Percentiles rank a stretch among this genome's conserved stretches.
Evolutionary conservation across 2,888 invertebrate species (phyloP).

Genomic region (Callosobruchus maculatus): DNA sequence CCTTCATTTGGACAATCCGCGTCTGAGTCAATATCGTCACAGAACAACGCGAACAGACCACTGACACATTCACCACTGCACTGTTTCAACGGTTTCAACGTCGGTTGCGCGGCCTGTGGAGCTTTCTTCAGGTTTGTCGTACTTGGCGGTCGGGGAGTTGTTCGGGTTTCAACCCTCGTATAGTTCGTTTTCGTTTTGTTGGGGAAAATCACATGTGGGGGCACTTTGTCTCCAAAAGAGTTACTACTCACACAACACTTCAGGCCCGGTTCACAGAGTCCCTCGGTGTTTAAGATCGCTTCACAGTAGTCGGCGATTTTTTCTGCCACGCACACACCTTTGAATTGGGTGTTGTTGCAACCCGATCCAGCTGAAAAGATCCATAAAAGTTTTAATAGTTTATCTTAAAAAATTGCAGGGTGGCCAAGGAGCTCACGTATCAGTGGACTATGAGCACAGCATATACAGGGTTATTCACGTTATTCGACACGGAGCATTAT

Average conservation of each 20-base stretch:
- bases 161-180: conserved; percentile 44
- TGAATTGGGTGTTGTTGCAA: conserved; percentile 49
- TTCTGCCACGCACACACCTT: conserved; percentile 78
- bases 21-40: conserved; percentile 78
- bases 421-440: too few relatives aligned
- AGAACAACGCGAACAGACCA: conserved; percentile 77
- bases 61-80: conserved; percentile 84
- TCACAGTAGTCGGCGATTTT: conserved; percentile 82
- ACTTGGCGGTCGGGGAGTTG: conserved; percentile 42
- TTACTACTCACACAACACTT: conserved; percentile 81
- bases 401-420: too few relatives aligned
- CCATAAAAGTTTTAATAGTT: too few relatives aligned
- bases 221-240: conserved; percentile 65
- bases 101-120: conserved; percentile 40
- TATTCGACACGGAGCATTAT: too few relatives aligned
- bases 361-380: conserved; percentile 39
- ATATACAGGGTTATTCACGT: too few relatives aligned
- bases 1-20: conserved; percentile 73
- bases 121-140: conserved; percentile 40
- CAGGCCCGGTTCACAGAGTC: conserved; percentile 70
- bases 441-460: too few relatives aligned
- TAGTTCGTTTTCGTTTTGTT: conserved; percentile 54
- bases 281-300: conserved; percentile 70
- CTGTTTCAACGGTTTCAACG: conserved; percentile 52
- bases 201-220: conserved; percentile 66